These are phyloP conservation scores for Leptopilina boulardi DNA, from an alignment of 1,140 invertebrate genomes.

Conservation along the genomic window DNA sequence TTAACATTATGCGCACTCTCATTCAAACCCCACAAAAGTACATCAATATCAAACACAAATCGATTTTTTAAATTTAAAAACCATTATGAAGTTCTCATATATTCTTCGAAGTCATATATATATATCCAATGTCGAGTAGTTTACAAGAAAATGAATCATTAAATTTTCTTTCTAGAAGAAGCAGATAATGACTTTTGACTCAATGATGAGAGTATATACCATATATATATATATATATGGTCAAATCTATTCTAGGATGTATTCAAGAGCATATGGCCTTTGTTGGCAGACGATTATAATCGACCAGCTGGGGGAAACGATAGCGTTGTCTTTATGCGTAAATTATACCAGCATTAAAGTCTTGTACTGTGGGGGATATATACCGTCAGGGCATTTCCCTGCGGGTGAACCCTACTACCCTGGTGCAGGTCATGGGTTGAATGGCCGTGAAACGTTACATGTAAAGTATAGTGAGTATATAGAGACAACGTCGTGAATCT, in stretches of 20 bases:
- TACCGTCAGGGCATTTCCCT: slow-evolving; percentile 18
- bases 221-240: background rate
- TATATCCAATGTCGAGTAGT: no score
- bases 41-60: no score
- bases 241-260: slow-evolving; percentile 21
- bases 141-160: background rate
- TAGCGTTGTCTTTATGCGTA: slow-evolving; percentile 15
- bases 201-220: background rate
- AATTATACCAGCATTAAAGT: slow-evolving; percentile 19
- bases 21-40: no score
- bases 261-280: background rate
- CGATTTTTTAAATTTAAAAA: no score
- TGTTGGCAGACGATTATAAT: background rate
- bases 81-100: no score
- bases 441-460: slow-evolving; percentile 30
- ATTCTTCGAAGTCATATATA: no score
- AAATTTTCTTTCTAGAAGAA: background rate
- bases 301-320: slow-evolving; percentile 26
- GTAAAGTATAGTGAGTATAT: background rate
- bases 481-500: slow-evolving; percentile 7
- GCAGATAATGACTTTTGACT: background rate
- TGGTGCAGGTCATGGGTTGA: slow-evolving; percentile 26
- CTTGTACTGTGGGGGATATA: background rate
- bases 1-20: no score
- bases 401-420: slow-evolving; percentile 25